These are phyloP conservation scores for Clarias platycephalus DNA, from an alignment of 2,797 vertebrate species.

Conservation along the genomic window DNA sequence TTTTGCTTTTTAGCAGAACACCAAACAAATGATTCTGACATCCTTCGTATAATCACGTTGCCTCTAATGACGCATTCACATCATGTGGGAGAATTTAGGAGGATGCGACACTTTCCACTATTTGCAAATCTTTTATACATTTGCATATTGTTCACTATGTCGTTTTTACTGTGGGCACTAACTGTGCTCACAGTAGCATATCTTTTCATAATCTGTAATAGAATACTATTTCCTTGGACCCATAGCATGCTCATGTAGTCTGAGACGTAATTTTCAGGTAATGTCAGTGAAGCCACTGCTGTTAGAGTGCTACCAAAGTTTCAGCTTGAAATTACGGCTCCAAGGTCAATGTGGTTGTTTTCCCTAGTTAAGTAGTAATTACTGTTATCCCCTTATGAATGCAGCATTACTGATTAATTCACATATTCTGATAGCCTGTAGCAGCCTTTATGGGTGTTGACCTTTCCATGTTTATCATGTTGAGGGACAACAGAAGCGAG, in stretches of 20 bases:
- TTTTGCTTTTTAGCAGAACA: not conserved
- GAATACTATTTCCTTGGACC: not conserved
- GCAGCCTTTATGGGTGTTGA: slow-evolving; percentile 6
- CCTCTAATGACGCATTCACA: slow-evolving; percentile 6
- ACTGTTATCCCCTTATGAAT: slow-evolving; percentile 12
- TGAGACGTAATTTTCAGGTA: not conserved
- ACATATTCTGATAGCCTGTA: slow-evolving; percentile 20
- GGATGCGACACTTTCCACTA: not conserved
- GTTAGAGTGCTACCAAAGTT: not conserved
- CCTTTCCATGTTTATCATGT: slow-evolving; percentile 13
- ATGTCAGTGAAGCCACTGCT: not conserved
- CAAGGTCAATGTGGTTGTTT: slow-evolving; percentile 22
- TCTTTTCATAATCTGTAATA: not conserved
- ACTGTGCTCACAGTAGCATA: slow-evolving; percentile 2
- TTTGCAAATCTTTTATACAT: not conserved
- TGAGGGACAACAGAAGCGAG: slow-evolving; percentile 22
- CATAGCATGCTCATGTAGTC: not conserved
- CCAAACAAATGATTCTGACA: slow-evolving; percentile 19
- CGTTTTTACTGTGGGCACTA: not conserved
- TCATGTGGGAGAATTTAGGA: not conserved
- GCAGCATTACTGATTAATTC: slow-evolving; percentile 25
- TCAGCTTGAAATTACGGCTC: not conserved
- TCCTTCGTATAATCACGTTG: not conserved
- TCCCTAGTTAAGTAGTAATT: slow-evolving; percentile 4
- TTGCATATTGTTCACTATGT: not conserved